These are phyloP conservation scores for Phymorhynchus buccinoides DNA, from an alignment of 1,140 invertebrate species.

Conservation along the genomic window DNA sequence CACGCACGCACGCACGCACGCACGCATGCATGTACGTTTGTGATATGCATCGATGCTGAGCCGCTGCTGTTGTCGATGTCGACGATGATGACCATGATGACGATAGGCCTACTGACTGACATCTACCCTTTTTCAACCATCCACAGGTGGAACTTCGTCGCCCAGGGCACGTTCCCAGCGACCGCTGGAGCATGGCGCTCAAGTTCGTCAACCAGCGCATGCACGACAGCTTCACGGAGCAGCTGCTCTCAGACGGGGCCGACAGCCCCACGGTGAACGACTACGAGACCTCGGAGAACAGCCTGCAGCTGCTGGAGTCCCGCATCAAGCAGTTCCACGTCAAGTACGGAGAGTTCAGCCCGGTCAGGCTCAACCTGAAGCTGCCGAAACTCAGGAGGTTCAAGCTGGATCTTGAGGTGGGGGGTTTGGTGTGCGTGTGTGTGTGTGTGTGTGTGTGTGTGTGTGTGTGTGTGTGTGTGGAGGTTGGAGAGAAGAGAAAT, in stretches of 20 bases:
- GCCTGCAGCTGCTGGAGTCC: slow-evolving; percentile 57
- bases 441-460: slow-evolving; percentile 10
- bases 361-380: slow-evolving; percentile 46
- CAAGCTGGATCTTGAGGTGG: slow-evolving; percentile 46
- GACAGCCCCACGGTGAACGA: slow-evolving; percentile 47
- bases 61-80: too few species aligned
- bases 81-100: too few species aligned
- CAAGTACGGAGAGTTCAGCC: slow-evolving; percentile 49
- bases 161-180: background rate
- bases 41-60: too few species aligned
- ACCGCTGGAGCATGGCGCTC: slow-evolving; percentile 50
- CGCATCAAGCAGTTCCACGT: slow-evolving; percentile 61
- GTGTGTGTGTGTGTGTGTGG: slow-evolving; percentile 23
- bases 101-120: too few species aligned
- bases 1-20: too few species aligned
- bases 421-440: background rate
- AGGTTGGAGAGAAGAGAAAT: background rate
- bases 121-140: background rate
- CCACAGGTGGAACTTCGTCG: slow-evolving; percentile 18
- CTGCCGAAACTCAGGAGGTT: slow-evolving; percentile 61
- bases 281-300: slow-evolving; percentile 59
- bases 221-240: slow-evolving; percentile 45
- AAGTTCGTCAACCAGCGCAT: slow-evolving; percentile 61
- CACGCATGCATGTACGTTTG: too few species aligned
- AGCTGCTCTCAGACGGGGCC: slow-evolving; percentile 6